Base-by-base conservation (phyloP, 2,888 invertebrate species). In the Netelia fuscicornis region DNA sequence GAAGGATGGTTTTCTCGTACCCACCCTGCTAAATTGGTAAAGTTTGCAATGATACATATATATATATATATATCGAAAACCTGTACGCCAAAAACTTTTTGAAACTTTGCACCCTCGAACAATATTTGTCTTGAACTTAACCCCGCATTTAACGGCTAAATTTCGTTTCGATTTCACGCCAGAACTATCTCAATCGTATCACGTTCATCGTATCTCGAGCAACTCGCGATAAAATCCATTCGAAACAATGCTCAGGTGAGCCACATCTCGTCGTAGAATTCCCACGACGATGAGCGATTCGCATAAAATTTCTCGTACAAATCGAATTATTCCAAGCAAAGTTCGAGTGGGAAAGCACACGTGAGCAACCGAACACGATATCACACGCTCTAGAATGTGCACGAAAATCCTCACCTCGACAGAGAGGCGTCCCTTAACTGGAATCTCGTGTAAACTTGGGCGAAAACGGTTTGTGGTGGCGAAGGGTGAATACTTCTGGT, bases 321-420 rank as follows among this genome's bases (percentile, higher is more conserved):
- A 70, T 70, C 52, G 42, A 78, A 62, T 78, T 62, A 70, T 62
- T 37, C 23, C 37, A 70, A 20, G 62, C 44, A 44, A 62, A 58
- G 23, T 48, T 70, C 20, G 30, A 78, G 78, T 37, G 68, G 37
- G n/a, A 60, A 52, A 25, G 44, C n/a, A 25, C 3, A 17, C 48
- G 68, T 23, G 44, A 60, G 37, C 52, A 60, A 78, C 20, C 23
- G 76, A 77, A 77, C 42, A 52, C 54, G 5, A 30, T 58, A 58
- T 58, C 9, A 20, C n/a, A 58, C 20, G 25, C 44, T 30, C 48
- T 58, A 60, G 58, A 23, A 9, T 8, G 44, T 81, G 75, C 81
- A 81, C 60, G 81, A 70, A 81, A 81, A 81, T 44, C 62, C 68
- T 76, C 81, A 75, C 11, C 23, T 11, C 52, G 37, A 52, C 1